Percentiles rank a stretch among this genome's conserved stretches.
Evolutionary conservation across 1,140 invertebrate genomes (phyloP).

Genomic region (Heliconius himera): DNA sequence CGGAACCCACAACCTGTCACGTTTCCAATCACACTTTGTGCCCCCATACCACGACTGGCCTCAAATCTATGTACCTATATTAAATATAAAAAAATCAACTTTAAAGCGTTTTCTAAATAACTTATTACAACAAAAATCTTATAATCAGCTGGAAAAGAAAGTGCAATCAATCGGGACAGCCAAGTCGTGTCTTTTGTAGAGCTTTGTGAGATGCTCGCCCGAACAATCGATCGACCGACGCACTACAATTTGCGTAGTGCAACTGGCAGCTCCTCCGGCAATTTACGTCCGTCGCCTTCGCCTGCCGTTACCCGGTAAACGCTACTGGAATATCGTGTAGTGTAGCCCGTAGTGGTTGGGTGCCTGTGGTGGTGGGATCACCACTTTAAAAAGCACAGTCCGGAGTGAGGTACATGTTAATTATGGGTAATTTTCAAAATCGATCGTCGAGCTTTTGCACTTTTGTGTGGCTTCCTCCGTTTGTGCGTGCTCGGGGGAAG

Average conservation of each 20-base stretch:
- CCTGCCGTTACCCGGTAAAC: constrained; percentile 75
- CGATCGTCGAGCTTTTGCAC: constrained; percentile 73
- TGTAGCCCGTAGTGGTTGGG: constrained; percentile 24
- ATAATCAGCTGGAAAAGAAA: constrained; percentile 34
- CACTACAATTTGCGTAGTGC: constrained; percentile 76
- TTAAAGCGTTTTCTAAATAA: constrained; percentile 14
- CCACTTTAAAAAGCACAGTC: constrained; percentile 71
- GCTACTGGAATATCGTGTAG: constrained; percentile 78
- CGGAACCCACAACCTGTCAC: no score
- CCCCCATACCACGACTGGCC: no score
- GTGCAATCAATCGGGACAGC: constrained; percentile 30
- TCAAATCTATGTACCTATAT: no score
- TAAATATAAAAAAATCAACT: no score
- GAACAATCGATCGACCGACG: constrained; percentile 64
- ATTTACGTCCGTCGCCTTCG: constrained; percentile 76
- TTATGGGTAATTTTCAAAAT: constrained; percentile 81
- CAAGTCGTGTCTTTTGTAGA: constrained; percentile 38
- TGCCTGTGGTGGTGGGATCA: constrained; percentile 64
- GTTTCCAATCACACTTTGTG: no score
- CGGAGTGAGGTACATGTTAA: constrained; percentile 77
- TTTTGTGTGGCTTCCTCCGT: constrained; percentile 69
- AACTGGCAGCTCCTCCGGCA: constrained; percentile 72
- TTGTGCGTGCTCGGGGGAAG: constrained; percentile 53
- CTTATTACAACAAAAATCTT: constrained; percentile 28
- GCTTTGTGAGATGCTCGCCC: constrained; percentile 29